Evolutionary conservation across 2,113 vertebrate species (phyloP).

Genomic region (Sorex araneus): DNA sequence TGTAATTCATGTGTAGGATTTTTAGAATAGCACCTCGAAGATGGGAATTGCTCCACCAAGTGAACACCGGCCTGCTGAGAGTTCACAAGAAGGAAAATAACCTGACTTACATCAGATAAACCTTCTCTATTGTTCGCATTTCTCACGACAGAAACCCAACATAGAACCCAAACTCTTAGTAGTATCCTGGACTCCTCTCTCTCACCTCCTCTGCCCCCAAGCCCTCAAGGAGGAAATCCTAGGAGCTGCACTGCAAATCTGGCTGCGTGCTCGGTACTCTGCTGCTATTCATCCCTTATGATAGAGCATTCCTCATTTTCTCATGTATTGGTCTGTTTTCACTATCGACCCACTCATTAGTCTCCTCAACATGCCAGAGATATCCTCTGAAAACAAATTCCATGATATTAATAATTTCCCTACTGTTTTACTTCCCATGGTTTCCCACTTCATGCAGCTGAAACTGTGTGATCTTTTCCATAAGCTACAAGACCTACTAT

Average conservation of each 20-base stretch:
- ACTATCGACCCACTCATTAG: not conserved
- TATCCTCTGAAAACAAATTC: not conserved
- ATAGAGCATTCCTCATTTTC: not conserved
- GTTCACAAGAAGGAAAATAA: not conserved
- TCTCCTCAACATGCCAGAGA: not conserved
- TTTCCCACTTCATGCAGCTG: not conserved
- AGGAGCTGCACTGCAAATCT: not conserved
- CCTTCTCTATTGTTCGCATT: not conserved
- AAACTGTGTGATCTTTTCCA: not conserved
- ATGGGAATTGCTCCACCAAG: not conserved
- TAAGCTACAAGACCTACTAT: too few relatives aligned
- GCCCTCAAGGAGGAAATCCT: not conserved
- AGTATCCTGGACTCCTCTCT: not conserved
- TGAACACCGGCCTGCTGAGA: not conserved
- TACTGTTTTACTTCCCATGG: not conserved
- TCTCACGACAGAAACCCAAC: not conserved
- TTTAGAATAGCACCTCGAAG: not conserved
- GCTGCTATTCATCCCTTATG: not conserved
- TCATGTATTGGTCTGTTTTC: not conserved
- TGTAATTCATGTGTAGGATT: not conserved
- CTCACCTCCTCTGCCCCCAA: not conserved
- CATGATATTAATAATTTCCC: too few relatives aligned
- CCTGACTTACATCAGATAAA: not conserved
- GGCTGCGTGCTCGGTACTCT: not conserved
- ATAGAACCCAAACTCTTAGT: not conserved